Percentiles rank a stretch among this genome's conserved stretches.
phyloP scores from a whole-genome alignment of 2,888 invertebrate species.

The Seira musarum region DNA sequence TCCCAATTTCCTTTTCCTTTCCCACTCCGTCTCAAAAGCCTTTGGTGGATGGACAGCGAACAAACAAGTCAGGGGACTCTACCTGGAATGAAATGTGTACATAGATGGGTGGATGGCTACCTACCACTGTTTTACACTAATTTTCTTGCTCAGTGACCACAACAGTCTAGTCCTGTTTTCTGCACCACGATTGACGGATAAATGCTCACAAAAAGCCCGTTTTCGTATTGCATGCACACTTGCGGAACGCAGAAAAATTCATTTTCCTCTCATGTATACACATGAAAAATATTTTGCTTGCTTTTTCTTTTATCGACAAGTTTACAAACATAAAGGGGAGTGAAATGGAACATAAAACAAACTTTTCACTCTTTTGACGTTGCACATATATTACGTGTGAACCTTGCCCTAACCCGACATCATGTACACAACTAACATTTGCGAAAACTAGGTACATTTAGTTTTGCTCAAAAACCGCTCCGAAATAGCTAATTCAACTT shows the following conservation, averaged over 20 bases:
- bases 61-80: background rate
- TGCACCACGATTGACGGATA: no score
- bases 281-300: conserved; percentile 23
- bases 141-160: background rate
- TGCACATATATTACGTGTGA: conserved; percentile 12
- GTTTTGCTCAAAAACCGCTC: no score
- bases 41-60: background rate
- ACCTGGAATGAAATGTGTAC: background rate
- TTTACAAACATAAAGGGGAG: conserved; percentile 2
- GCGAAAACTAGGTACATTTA: no score
- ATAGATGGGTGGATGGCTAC: background rate
- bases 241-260: background rate
- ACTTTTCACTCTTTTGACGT: conserved; percentile 18
- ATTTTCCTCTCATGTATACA: background rate
- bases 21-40: background rate
- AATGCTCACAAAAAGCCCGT: no score
- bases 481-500: no score
- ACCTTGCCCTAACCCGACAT: no score
- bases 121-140: background rate
- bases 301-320: conserved; percentile 40
- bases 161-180: background rate
- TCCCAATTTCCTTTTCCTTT: background rate
- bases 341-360: conserved; percentile 32
- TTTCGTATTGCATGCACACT: background rate
- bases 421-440: no score